These are phyloP conservation scores for Melanostigma gelatinosum DNA, from an alignment of 2,113 vertebrate genomes.

Conservation along the genomic window DNA sequence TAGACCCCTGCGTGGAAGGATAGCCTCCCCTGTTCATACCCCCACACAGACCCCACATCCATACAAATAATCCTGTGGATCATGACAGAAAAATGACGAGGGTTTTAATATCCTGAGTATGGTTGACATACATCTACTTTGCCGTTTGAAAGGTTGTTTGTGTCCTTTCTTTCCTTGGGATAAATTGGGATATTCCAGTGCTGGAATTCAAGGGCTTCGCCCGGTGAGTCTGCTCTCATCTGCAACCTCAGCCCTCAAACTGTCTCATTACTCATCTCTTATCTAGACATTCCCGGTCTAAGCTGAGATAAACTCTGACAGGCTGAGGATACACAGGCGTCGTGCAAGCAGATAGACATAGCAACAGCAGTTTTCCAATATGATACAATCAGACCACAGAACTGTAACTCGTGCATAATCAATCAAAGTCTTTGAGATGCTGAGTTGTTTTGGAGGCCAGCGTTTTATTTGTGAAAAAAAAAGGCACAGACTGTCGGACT, in stretches of 20 bases:
- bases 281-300: constrained; percentile 51
- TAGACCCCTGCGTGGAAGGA: constrained; percentile 83
- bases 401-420: constrained; percentile 23
- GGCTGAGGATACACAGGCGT: constrained; percentile 62
- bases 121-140: constrained; percentile 43
- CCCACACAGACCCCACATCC: constrained; percentile 59
- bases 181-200: constrained; percentile 32
- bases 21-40: constrained; percentile 58
- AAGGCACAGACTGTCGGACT: constrained; percentile 21
- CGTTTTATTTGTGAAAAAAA: constrained; percentile 48
- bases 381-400: constrained; percentile 46
- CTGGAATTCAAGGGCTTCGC: constrained; percentile 15
- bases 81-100: constrained; percentile 78
- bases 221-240: neutral
- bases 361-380: constrained; percentile 38
- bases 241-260: constrained; percentile 21
- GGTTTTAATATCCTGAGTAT: constrained; percentile 46
- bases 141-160: constrained; percentile 55
- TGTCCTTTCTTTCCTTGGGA: constrained; percentile 26
- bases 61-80: constrained; percentile 76
- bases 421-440: constrained; percentile 21
- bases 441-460: constrained; percentile 20
- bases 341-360: constrained; percentile 29
- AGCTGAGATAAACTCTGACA: constrained; percentile 58
- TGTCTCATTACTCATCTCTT: constrained; percentile 58